These are phyloP conservation scores for Cricetomys ansorgei DNA, from an alignment of 2,113 vertebrate species.

Conservation along the genomic window DNA sequence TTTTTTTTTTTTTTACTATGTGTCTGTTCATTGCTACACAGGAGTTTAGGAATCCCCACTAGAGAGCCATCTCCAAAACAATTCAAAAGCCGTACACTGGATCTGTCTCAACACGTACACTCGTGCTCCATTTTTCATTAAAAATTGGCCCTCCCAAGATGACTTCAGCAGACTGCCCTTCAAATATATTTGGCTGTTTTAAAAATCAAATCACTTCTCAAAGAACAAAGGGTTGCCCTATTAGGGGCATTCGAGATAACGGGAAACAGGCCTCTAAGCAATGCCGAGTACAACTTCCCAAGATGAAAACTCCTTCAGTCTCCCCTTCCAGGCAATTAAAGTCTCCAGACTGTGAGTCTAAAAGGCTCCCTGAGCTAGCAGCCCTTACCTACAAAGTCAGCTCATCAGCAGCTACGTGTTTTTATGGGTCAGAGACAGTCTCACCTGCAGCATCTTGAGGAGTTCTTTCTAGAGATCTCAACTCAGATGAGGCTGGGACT, in stretches of 20 bases:
- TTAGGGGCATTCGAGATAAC: not conserved
- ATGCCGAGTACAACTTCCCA: not conserved
- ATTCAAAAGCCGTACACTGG: not conserved
- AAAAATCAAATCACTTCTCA: constrained; percentile 45
- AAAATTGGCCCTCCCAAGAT: constrained; percentile 11
- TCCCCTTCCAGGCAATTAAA: not conserved
- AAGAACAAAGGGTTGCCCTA: constrained; percentile 25
- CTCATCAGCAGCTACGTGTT: too few relatives aligned
- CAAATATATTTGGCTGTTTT: constrained; percentile 32
- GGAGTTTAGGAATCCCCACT: not conserved
- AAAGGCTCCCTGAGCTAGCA: not conserved
- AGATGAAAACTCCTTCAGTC: not conserved
- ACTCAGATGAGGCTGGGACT: not conserved
- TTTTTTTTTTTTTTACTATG: not conserved
- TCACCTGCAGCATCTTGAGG: not conserved
- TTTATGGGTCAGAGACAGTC: too few relatives aligned
- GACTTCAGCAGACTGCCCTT: constrained; percentile 43
- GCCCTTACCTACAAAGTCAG: not conserved
- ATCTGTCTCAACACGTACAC: not conserved
- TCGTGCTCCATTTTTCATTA: constrained; percentile 29
- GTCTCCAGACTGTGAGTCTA: not conserved
- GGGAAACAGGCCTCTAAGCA: not conserved
- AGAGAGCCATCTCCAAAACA: not conserved
- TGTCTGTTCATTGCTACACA: not conserved
- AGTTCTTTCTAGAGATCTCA: not conserved